Evolutionary conservation across 2,113 vertebrate species (phyloP), one percentile per base, ranked within the genome.

Genomic region (Corythornis cristatus): DNA sequence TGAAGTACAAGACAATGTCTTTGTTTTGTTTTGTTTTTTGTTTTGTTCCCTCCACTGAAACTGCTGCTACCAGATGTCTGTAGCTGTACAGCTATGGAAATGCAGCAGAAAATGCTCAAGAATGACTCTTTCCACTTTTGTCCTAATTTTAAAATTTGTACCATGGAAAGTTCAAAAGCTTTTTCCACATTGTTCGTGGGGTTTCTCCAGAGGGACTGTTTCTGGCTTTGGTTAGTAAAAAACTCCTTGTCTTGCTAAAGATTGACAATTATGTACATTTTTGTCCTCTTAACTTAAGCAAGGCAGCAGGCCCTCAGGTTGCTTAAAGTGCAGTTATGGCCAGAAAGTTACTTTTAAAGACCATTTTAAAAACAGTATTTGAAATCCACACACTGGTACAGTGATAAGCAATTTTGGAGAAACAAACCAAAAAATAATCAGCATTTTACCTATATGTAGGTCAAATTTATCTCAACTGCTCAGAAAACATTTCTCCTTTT

Each of bases 91-190:
- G 67, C 64, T 51, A 3, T 84, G 42, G 53, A 83, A 75, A 85
- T 56, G n/a, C 70, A 82, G 50, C 48, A 54, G 37, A 92, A 90
- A 88, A 90, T 61, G 29, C 25, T 89, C 33, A 74, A 74, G 65
- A 76, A 67, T 50, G 60, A 66, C 72, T 85, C 25, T 29, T 79
- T 89, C 70, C 61, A 60, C 25, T 91, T 86, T 90, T 97, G 79
- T 95, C 86, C 79, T 93, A 48, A 56, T 95, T 95, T 95, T 93
- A 93, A 95, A 89, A 82, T 96, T 93, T 82, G 82, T 90, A 82
- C 70, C 76, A 62, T 87, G 53, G 86, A 89, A 92, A 95, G 84
- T 94, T 96, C 75, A 95, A 91, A 95, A 93, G 57, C 28, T 83
- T 92, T 88, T 91, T 93, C 73, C 54, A 77, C 54, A 80, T 76